Evolutionary conservation across 2,113 vertebrate genomes (phyloP).

Genomic region (Acrocephalus arundinaceus): DNA sequence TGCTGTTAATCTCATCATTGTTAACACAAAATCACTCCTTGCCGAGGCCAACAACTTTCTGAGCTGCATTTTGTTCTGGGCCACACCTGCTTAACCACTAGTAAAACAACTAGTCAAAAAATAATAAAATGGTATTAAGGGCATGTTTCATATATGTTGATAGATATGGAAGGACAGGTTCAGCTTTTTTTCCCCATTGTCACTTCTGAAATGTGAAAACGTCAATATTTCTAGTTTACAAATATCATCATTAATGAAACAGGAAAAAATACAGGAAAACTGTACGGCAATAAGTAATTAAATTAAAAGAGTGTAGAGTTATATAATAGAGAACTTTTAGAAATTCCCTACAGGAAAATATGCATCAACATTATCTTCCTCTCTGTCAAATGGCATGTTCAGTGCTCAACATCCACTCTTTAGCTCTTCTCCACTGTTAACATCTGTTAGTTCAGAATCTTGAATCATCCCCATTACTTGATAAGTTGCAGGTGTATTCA

Average conservation of each 20-base stretch:
- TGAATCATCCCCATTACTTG: background rate
- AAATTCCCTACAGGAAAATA: background rate
- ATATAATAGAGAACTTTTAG: background rate
- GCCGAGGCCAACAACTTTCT: background rate
- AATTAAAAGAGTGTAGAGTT: background rate
- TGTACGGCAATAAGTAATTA: background rate
- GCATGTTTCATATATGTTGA: background rate
- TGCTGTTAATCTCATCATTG: constrained; percentile 3
- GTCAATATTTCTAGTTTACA: background rate
- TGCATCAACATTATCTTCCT: background rate
- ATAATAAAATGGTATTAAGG: background rate
- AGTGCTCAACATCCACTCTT: background rate
- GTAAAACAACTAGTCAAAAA: constrained; percentile 8
- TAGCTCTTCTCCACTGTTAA: background rate
- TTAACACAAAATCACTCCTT: constrained; percentile 8
- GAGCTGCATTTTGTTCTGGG: background rate
- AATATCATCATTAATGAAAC: rapidly evolving
- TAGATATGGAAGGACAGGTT: background rate
- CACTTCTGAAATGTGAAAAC: background rate
- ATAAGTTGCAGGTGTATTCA: background rate
- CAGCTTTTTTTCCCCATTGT: background rate
- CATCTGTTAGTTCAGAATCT: background rate
- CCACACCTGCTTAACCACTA: constrained; percentile 13
- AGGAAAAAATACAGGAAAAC: background rate
- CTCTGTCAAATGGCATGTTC: background rate